Evolutionary conservation across 2,113 vertebrate species (phyloP).

Genomic region (Oenanthe oenanthe): DNA sequence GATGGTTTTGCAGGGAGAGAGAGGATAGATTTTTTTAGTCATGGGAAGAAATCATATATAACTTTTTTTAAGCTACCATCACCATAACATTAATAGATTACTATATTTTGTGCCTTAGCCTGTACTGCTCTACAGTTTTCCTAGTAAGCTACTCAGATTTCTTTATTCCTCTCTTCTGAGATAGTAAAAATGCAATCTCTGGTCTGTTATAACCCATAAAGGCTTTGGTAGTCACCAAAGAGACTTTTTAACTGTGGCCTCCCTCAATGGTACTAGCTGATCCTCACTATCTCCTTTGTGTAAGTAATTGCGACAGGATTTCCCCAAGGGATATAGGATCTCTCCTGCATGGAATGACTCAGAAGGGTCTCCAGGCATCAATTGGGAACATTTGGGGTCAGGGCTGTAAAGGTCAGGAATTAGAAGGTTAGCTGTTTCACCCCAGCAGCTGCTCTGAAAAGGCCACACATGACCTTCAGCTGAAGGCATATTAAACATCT

Average conservation of each 20-base stretch:
- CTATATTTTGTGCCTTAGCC: background rate
- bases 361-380: background rate
- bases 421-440: background rate
- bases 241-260: background rate
- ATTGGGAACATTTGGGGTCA: background rate
- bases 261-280: background rate
- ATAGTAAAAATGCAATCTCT: background rate
- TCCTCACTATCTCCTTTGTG: background rate
- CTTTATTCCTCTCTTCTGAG: background rate
- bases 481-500: background rate
- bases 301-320: background rate
- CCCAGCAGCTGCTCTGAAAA: background rate
- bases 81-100: background rate
- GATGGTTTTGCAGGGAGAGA: background rate
- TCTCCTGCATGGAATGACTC: background rate
- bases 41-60: background rate
- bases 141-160: background rate
- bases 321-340: rapidly evolving
- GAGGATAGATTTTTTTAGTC: background rate
- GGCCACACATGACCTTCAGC: background rate
- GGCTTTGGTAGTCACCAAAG: background rate
- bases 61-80: background rate
- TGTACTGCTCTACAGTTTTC: background rate
- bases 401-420: background rate
- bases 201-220: background rate